Base-by-base conservation (phyloP, 2,888 invertebrate genomes). In the Limnephilus auricula region DNA sequence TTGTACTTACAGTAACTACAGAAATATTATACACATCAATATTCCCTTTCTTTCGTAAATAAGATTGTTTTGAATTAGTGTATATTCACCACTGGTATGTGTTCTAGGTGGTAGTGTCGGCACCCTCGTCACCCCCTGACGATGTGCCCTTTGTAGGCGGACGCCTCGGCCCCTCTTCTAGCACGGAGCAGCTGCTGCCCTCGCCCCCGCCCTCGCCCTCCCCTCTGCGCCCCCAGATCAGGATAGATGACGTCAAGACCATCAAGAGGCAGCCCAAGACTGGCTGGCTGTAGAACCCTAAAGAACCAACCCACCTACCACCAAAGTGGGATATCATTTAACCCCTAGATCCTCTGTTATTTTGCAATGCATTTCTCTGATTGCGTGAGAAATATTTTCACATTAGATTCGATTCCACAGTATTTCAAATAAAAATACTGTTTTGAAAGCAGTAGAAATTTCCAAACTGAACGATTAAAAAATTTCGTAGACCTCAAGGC, bases 261-360 rank as follows among this genome's bases (percentile, higher is more conserved):
- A 95, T 96, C 93, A 96, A 95, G 93, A 94, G 96, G 91, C 96
- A 96, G 93, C 96, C 96, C 0, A 97, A 96, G 94, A 96, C 96
- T 90, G 97, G 97, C 25, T 97, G 97, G 97, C 95, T 97, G 37
- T 90, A 86, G 9, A 86, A 10, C 32, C 82, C 18, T 32, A 5
- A 25, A n/a, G n/a, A 65, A 50, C 65, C 65, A 65, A 50, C 50
- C 50, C 18, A 65, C 18, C 25, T 65, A 25, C 25, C 25, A 65
- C 65, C 65, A 25, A 65, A 65, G 25, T 0, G 65, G 25, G 25
- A 65, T 65, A 65, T 65, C 40, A 13, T 45, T 45, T 45, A 45
- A 45, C 13, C 40, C 40, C 40, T 45, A 45, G 40, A 45, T 2
- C 40, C 34, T 34, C 34, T 34, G 34, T 4, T 34, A 34, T 34